These are phyloP conservation scores for Madoqua kirkii DNA, from an alignment of 2,113 vertebrate genomes.

Conservation along the genomic window DNA sequence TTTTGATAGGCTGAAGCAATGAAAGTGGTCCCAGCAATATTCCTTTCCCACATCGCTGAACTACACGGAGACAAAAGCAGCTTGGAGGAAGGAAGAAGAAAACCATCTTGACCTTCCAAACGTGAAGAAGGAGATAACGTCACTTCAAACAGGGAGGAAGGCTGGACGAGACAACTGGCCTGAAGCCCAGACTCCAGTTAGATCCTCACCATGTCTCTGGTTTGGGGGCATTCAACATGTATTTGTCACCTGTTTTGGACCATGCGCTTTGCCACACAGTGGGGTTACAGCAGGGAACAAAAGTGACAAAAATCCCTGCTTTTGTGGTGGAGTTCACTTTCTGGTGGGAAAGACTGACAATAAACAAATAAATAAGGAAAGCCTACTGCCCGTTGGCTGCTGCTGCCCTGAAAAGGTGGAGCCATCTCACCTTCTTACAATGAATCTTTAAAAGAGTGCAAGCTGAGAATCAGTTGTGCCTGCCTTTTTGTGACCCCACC, in stretches of 20 bases:
- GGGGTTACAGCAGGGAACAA: neutral
- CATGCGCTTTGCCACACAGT: neutral
- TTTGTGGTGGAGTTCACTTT: neutral
- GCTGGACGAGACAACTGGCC: neutral
- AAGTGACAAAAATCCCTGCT: neutral
- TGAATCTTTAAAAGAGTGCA: neutral
- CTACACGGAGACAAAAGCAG: slow-evolving; percentile 41
- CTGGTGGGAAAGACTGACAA: neutral
- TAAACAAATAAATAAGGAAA: neutral
- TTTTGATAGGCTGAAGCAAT: neutral
- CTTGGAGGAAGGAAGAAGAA: neutral
- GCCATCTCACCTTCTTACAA: neutral
- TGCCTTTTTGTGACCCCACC: neutral
- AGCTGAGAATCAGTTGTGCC: neutral
- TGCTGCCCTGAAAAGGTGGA: neutral
- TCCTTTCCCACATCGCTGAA: slow-evolving; percentile 59
- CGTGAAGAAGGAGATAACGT: neutral
- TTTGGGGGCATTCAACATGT: neutral
- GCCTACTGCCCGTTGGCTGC: neutral
- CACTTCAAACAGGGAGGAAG: neutral
- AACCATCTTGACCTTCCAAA: neutral
- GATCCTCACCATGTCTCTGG: neutral
- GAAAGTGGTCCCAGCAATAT: slow-evolving; percentile 45
- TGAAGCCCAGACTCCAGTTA: fast-evolving
- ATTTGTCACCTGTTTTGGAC: neutral